Base-by-base conservation (phyloP, 2,113 vertebrate genomes). In the Lepisosteus osseus region DNA sequence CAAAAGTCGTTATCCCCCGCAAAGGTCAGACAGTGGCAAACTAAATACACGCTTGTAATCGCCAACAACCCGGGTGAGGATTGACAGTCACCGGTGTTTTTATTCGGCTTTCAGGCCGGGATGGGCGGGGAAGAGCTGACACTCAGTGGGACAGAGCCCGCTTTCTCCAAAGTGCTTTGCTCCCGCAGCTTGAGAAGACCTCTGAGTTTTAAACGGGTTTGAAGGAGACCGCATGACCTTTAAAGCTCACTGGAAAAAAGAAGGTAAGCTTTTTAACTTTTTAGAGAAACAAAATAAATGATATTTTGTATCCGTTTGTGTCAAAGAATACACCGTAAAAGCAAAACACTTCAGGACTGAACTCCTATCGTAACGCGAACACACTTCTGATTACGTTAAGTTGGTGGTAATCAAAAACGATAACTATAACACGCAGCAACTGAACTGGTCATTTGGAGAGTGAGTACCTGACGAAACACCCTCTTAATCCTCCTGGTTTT, bases 31-130 rank as follows among this genome's bases (percentile, higher is more conserved):
- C 76, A 80, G 80, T 79, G 79, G 77, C 76, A 76, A 83, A 79
- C 77, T 43, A 72, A 29, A 87, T 87, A 85, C 79, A 85, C 79
- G 79, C 76, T 79, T 83, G 80, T 82, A 90, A 88, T 89, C 83
- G 87, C 79, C 69, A 29, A 29, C 29, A 29, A 29, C 29, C 29
- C 29, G 29, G 75, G 79, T 80, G 79, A 78, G 79, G 78, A 72
- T 61, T 47, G 71, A 67, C 64, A 70, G 65, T 77, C 62, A 56
- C 45, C 54, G 70, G 11, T 69, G 45, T 29, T 29, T 1, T 29
- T 29, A 29, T 29, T 41, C 51, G 51, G 57, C 63, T 54, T 76
- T 69, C 71, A 69, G 72, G 67, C 70, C 57, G 56, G 55, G 66
- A 74, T 76, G 54, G 61, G 41, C 56, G 70, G 11, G 61, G 63